Evolutionary conservation across 2,888 invertebrate genomes (phyloP).

Genomic region (Tachina fera): DNA sequence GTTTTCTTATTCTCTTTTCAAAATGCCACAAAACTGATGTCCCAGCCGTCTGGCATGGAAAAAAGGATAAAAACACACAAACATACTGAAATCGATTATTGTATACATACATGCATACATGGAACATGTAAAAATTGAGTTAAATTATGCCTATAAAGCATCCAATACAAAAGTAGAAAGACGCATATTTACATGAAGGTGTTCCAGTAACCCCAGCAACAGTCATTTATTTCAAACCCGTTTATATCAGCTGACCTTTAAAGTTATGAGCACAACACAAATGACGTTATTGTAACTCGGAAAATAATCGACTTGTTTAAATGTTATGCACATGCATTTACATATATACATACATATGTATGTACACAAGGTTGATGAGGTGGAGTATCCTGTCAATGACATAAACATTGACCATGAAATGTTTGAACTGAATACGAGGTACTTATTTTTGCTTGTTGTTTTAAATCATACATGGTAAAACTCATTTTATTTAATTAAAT

Average conservation of each 20-base stretch:
- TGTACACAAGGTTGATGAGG: conserved; percentile 24
- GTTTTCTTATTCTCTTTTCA: not conserved
- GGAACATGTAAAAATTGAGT: not conserved
- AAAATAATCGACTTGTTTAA: not conserved
- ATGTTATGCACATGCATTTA: not conserved
- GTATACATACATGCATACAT: not conserved
- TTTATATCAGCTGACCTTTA: conserved; percentile 32
- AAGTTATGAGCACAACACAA: conserved; percentile 12
- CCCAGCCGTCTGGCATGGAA: not conserved
- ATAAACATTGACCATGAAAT: conserved; percentile 43
- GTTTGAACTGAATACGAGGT: conserved; percentile 1
- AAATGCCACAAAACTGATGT: conserved; percentile 16
- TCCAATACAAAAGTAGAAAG: conserved; percentile 16
- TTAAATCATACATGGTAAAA: conserved; percentile 3
- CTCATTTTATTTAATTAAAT: not conserved
- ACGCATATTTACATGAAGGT: not conserved
- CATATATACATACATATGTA: not conserved
- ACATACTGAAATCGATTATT: not conserved
- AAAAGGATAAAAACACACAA: not conserved
- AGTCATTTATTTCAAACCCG: conserved; percentile 2
- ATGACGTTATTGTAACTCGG: conserved; percentile 24
- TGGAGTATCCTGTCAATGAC: conserved; percentile 47
- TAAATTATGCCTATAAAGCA: not conserved
- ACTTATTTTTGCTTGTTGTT: not conserved
- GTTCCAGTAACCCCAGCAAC: conserved; percentile 26